phyloP scores from a whole-genome alignment of 2,113 vertebrate species.

The Xenopus borealis region DNA sequence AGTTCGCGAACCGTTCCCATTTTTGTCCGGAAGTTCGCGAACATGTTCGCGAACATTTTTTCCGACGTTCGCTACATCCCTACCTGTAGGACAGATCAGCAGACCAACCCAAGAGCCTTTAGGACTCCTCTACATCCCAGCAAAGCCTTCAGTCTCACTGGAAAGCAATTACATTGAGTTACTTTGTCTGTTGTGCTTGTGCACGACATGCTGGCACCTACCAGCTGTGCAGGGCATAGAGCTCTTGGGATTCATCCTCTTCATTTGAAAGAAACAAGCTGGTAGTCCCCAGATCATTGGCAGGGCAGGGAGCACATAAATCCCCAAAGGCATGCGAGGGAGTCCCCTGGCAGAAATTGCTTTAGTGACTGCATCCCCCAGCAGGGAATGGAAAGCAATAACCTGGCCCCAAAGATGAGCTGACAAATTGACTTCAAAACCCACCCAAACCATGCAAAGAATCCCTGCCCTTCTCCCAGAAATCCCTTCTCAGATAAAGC shows the following conservation, averaged over 20 bases:
- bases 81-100: too few species aligned
- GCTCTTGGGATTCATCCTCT: not conserved
- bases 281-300: constrained; percentile 15
- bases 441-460: not conserved
- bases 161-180: too few species aligned
- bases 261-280: not conserved
- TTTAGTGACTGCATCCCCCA: not conserved
- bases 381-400: constrained; percentile 15
- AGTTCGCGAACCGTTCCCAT: too few species aligned
- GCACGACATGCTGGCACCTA: not conserved
- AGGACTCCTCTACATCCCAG: too few species aligned
- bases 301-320: constrained; percentile 22
- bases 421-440: not conserved
- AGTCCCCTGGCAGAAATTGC: constrained; percentile 22
- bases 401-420: not conserved
- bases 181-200: too few species aligned
- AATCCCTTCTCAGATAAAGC: not conserved
- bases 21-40: too few species aligned
- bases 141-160: too few species aligned
- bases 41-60: too few species aligned
- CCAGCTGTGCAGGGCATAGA: constrained; percentile 13
- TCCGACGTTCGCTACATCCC: too few species aligned
- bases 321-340: constrained; percentile 33
- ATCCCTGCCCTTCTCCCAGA: not conserved
- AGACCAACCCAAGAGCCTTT: too few species aligned